These are phyloP conservation scores for Eidolon helvum DNA, from an alignment of 2,113 vertebrate species.

Conservation along the genomic window DNA sequence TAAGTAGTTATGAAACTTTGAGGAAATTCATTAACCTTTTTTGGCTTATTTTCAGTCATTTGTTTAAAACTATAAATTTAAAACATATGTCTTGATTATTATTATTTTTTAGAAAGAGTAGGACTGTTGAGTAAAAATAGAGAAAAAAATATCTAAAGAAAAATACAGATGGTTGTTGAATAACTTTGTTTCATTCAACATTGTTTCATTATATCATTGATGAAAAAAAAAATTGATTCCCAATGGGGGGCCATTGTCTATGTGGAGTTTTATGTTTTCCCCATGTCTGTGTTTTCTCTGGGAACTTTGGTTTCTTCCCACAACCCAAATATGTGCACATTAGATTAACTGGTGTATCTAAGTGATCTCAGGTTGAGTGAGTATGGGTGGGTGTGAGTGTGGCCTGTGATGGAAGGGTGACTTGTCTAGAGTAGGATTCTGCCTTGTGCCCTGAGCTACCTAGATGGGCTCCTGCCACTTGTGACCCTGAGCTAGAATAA, in stretches of 20 bases:
- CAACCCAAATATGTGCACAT: not conserved
- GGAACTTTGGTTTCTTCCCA: not conserved
- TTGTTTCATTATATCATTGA: not conserved
- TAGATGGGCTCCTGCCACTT: not conserved
- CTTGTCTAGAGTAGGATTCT: too few relatives aligned
- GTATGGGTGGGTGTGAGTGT: not conserved
- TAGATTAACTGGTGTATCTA: not conserved
- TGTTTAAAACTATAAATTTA: not conserved
- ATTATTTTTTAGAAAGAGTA: not conserved
- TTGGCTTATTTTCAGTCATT: not conserved
- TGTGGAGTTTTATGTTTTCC: not conserved
- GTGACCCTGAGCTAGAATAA: not conserved
- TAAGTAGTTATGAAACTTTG: not conserved
- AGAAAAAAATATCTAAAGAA: not conserved
- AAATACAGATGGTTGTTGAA: not conserved
- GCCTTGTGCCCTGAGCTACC: not conserved
- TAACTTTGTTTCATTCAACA: not conserved
- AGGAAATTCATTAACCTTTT: not conserved
- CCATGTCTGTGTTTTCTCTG: not conserved
- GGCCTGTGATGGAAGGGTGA: too few relatives aligned
- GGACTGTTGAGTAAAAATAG: not conserved
- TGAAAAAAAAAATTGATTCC: not conserved
- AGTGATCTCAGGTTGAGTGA: not conserved
- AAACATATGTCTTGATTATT: not conserved
- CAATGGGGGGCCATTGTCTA: not conserved